phyloP scores from a whole-genome alignment of 2,797 vertebrate genomes.

The Apodemus agrarius region DNA sequence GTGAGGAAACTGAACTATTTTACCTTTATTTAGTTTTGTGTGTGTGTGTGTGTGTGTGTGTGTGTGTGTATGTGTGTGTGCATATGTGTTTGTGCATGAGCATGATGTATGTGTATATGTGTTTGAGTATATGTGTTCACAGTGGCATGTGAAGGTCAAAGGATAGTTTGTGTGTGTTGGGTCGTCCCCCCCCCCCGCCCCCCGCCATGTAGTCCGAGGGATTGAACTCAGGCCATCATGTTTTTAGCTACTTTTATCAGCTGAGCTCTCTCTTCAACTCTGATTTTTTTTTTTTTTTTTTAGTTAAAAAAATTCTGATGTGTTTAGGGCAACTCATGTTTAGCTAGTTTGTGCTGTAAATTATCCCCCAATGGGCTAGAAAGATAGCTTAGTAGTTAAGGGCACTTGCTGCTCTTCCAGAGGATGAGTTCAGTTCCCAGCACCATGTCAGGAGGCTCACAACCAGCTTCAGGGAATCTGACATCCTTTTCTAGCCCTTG shows the following conservation, averaged over 20 bases:
- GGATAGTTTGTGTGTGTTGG: background rate
- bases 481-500: background rate
- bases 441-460: background rate
- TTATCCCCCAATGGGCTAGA: background rate
- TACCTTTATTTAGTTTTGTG: background rate
- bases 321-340: background rate
- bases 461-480: background rate
- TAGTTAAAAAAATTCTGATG: background rate
- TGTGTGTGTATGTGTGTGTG: background rate
- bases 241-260: background rate
- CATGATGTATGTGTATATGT: no score
- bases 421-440: background rate
- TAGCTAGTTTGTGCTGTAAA: background rate
- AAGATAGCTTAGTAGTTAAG: background rate
- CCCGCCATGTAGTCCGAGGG: background rate
- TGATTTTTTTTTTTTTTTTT: background rate
- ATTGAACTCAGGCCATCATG: background rate
- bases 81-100: background rate
- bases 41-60: background rate
- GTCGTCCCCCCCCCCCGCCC: no score
- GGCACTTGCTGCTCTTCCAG: background rate
- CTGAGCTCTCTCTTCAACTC: background rate
- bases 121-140: background rate
- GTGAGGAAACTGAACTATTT: slow-evolving; percentile 9
- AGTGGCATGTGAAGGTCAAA: background rate